These are phyloP conservation scores for Lottia gigantea DNA, from an alignment of 2,888 invertebrate genomes.

Conservation along the genomic window DNA sequence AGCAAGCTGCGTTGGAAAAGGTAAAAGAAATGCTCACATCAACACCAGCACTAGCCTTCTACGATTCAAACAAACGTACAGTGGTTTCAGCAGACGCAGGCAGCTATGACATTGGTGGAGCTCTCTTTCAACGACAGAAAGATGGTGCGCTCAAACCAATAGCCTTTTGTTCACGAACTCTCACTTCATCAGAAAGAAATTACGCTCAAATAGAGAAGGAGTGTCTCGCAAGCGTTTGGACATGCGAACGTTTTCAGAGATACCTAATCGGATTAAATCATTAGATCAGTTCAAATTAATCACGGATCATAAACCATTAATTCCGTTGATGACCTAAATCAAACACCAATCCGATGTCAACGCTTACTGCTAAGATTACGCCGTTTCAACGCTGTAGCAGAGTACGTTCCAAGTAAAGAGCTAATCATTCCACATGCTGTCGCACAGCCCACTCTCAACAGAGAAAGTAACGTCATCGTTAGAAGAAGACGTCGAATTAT, in stretches of 20 bases:
- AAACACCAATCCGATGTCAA: slow-evolving; percentile 34
- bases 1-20: slow-evolving; percentile 22
- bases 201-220: slow-evolving; percentile 42
- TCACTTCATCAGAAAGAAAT: slow-evolving; percentile 27
- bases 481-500: slow-evolving; percentile 23
- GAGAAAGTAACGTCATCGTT: background rate
- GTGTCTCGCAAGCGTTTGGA: slow-evolving; percentile 32
- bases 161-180: slow-evolving; percentile 37
- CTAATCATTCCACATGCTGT: slow-evolving; percentile 35
- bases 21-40: slow-evolving; percentile 23
- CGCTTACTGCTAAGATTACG: slow-evolving; percentile 34
- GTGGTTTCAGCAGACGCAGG: background rate
- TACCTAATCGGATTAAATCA: slow-evolving; percentile 31
- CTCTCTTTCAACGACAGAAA: background rate
- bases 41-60: slow-evolving; percentile 30
- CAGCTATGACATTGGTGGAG: background rate
- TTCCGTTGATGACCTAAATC: slow-evolving; percentile 35
- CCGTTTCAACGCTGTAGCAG: slow-evolving; percentile 26
- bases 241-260: slow-evolving; percentile 34
- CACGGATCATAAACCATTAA: slow-evolving; percentile 41
- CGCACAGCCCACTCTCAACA: slow-evolving; percentile 21
- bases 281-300: slow-evolving; percentile 32
- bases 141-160: slow-evolving; percentile 30
- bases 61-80: slow-evolving; percentile 23
- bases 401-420: slow-evolving; percentile 31